Conservation (phyloP, 2,888 invertebrate genomes). For the Oscheius sp. region DNA sequence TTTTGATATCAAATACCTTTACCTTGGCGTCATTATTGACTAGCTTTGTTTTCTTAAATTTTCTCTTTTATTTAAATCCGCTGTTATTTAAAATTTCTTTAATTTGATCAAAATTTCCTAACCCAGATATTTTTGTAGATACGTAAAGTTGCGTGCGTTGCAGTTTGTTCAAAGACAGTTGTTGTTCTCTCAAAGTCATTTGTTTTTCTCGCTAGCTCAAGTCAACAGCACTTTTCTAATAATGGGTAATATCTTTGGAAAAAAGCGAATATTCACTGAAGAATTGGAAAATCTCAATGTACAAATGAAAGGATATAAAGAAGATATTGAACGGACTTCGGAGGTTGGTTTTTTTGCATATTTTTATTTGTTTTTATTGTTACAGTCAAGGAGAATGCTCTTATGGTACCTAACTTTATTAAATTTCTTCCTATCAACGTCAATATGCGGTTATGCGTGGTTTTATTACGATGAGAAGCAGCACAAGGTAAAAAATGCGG, state of each 20-base stretch:
- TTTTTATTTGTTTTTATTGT: neutral
- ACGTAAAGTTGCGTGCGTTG: neutral
- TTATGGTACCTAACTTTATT: constrained; percentile 26
- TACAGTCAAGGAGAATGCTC: constrained; percentile 28
- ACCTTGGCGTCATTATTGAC: no score
- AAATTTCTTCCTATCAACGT: constrained; percentile 19
- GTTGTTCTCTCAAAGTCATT: neutral
- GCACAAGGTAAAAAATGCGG: constrained; percentile 9
- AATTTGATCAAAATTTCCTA: no score
- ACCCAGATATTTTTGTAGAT: neutral
- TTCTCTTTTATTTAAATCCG: no score
- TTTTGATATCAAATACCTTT: no score
- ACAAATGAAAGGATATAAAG: constrained; percentile 33
- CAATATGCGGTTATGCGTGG: constrained; percentile 11
- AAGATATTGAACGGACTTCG: constrained; percentile 27
- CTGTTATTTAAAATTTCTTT: no score
- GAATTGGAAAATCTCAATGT: constrained; percentile 26
- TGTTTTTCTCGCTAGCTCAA: neutral
- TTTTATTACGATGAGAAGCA: neutral
- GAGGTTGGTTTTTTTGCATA: constrained; percentile 5
- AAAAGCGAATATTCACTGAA: constrained; percentile 17
- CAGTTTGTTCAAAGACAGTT: constrained; percentile 3
- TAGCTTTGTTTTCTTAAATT: no score
- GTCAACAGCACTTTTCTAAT: neutral
- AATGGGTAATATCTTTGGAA: constrained; percentile 25